phyloP scores from a whole-genome alignment of 2,113 vertebrate genomes.

The Mungos mungo region DNA sequence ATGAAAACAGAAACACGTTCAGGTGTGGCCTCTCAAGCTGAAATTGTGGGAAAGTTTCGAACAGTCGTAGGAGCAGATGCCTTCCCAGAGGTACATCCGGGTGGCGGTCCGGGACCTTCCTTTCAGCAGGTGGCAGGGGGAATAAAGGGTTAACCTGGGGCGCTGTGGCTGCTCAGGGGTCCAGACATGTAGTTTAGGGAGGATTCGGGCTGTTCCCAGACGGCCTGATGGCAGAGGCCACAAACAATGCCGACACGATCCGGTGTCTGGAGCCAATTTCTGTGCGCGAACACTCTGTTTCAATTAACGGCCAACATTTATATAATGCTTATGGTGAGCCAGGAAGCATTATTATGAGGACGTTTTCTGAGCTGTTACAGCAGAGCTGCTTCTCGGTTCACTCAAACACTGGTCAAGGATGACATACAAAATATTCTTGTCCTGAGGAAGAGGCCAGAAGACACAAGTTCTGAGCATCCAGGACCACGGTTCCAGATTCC shows the following conservation, averaged over 20 bases:
- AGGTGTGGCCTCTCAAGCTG: not conserved
- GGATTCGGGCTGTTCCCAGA: not conserved
- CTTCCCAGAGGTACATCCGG: not conserved
- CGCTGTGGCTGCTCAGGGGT: not conserved
- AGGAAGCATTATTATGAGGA: not conserved
- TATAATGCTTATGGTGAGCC: not conserved
- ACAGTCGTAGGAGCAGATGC: not conserved
- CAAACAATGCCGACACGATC: not conserved
- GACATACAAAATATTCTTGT: not conserved
- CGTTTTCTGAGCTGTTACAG: not conserved
- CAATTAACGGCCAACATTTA: not conserved
- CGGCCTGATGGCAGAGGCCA: not conserved
- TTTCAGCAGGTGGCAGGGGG: not conserved
- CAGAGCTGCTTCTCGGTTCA: not conserved
- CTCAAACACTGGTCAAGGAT: not conserved
- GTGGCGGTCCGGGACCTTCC: not conserved
- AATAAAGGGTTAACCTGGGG: not conserved
- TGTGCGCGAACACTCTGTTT: not conserved
- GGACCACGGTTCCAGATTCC: not conserved
- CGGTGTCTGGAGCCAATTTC: not conserved
- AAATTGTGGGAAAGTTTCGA: not conserved
- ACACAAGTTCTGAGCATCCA: not conserved
- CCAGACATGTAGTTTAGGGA: not conserved
- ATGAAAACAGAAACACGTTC: conserved; percentile 60
- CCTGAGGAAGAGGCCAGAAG: not conserved